phyloP scores from a whole-genome alignment of 2,888 invertebrate genomes.

The Pristionchus exspectatus region DNA sequence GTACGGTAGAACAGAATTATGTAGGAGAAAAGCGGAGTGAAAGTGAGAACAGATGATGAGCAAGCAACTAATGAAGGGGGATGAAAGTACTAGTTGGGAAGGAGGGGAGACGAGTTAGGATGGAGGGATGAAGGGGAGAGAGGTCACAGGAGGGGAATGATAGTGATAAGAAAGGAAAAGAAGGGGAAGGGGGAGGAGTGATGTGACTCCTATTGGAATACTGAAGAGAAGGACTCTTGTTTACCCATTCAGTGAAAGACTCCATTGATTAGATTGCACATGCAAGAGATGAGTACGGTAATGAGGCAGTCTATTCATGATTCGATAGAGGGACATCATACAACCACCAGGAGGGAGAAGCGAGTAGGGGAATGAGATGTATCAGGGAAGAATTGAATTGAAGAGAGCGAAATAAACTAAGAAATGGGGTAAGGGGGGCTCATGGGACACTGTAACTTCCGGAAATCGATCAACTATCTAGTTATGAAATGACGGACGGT shows the following conservation, averaged over 20 bases:
- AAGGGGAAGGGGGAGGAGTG: not conserved
- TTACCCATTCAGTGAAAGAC: not conserved
- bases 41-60: constrained; percentile 22
- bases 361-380: not conserved
- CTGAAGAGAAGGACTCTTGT: not conserved
- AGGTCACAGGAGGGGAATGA: constrained; percentile 27
- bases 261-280: constrained; percentile 3
- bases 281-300: not conserved
- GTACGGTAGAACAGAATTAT: not conserved
- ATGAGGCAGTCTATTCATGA: not conserved
- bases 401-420: not conserved
- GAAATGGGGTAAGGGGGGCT: not conserved
- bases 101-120: constrained; percentile 35
- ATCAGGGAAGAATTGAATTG: not conserved
- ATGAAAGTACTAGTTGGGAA: constrained; percentile 40
- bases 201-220: constrained; percentile 5
- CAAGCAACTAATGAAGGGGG: not conserved
- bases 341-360: not conserved
- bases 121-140: constrained; percentile 17
- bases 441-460: not conserved
- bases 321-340: not conserved
- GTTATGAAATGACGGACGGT: not conserved
- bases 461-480: not conserved
- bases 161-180: not conserved
- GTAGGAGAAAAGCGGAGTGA: not conserved